Evolutionary conservation across 2,888 invertebrate genomes (phyloP).

Genomic region (Lypha dubia): DNA sequence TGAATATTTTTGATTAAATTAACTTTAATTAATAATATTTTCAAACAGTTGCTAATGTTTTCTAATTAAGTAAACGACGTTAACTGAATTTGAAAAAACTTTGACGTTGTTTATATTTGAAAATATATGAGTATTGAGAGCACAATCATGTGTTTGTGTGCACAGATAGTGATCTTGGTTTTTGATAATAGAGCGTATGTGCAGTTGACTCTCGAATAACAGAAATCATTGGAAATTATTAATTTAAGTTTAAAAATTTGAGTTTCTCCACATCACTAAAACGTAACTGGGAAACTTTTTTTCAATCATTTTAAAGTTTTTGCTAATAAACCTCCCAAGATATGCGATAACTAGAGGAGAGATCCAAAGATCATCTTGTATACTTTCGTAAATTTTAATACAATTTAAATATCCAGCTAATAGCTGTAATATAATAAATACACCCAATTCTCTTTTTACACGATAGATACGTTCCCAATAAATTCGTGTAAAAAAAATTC

Average conservation of each 20-base stretch:
- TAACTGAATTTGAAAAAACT: slow-evolving; percentile 38
- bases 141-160: not conserved
- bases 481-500: too few species aligned
- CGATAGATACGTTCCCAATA: too few species aligned
- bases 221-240: not conserved
- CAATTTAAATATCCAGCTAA: too few species aligned
- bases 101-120: slow-evolving; percentile 3
- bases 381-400: too few species aligned
- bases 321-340: too few species aligned
- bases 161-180: not conserved
- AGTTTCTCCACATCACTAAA: too few species aligned
- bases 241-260: not conserved
- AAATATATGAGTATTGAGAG: not conserved
- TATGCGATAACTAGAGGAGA: too few species aligned
- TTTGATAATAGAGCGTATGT: not conserved
- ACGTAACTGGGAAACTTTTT: not conserved
- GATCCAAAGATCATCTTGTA: too few species aligned
- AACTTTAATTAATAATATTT: not conserved
- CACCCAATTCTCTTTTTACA: too few species aligned
- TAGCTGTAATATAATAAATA: too few species aligned
- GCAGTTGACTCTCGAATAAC: not conserved
- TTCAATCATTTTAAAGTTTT: too few species aligned
- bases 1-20: not conserved
- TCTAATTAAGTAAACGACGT: not conserved
- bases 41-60: slow-evolving; percentile 16